Base-by-base conservation (phyloP, 2,888 invertebrate species). In the Apodemia mormo region DNA sequence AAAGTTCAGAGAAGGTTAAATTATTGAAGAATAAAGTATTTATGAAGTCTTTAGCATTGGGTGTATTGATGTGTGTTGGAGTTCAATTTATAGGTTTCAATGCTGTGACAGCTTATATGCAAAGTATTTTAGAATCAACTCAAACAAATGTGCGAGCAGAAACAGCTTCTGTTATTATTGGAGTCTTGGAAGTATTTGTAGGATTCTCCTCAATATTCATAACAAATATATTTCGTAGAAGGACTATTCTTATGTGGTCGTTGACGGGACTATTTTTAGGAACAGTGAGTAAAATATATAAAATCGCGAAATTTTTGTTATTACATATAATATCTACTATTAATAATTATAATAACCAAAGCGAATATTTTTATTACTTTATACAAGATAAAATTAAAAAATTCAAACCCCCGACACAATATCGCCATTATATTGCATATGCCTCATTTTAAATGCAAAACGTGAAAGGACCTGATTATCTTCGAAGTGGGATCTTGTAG, bases 41-140 rank as follows among this genome's bases (percentile, higher is more conserved):
- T 9, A 29, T 81, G 6, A 85, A 83, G 72, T 77, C 80, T 2
- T 30, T 84, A 0, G 70, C 68, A 1, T 76, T 81, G 10, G 77
- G 78, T 0, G 58, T 80, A 2, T n/a, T 82, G 4, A 61, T 86
- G 12, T 76, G 73, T 2, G 52, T 77, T 1, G 79, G 81, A 0
- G 6, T 74, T 0, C 86, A 87, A 29, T 67, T 86, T 0, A 75
- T 79, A 0, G 88, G 89, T 0, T 88, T 80, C 56, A 88, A 87
- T 58, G 83, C 82, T 0, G 81, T 90, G 0, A 74, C 81, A 0
- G 85, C 83, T 73, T 90, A 89, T 68, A 74, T 89, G 2, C 89
- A 89, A 77, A 85, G 87, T 0, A 80, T 90, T 43, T 73, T 90
- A 69, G 83, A 83, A 54, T 85, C 85, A 0, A 85, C 89, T 0